These are phyloP conservation scores for Istiophorus platypterus DNA, from an alignment of 2,113 vertebrate genomes.

Conservation along the genomic window DNA sequence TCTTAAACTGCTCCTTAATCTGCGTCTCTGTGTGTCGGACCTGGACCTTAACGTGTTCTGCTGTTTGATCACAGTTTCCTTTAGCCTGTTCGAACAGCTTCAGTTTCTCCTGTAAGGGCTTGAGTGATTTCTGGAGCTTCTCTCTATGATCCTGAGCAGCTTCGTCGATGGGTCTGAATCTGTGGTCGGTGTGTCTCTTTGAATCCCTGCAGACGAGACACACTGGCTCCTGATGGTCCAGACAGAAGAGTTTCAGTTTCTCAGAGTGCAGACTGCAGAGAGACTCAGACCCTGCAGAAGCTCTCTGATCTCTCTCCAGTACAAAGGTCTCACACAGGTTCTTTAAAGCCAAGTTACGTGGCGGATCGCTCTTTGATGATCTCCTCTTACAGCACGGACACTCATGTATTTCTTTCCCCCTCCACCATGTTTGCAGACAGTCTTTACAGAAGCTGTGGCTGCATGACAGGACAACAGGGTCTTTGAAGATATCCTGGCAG, in stretches of 20 bases:
- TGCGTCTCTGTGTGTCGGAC: slow-evolving; percentile 30
- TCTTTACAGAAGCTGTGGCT: slow-evolving; percentile 62
- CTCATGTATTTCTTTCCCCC: rapidly evolving
- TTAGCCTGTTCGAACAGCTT: slow-evolving; percentile 9
- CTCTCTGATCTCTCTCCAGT: neutral
- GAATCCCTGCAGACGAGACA: slow-evolving; percentile 61
- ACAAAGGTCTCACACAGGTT: slow-evolving; percentile 52
- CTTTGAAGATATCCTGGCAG: slow-evolving; percentile 28
- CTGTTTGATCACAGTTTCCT: slow-evolving; percentile 25
- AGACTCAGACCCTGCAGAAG: neutral
- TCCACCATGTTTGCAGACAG: slow-evolving; percentile 57
- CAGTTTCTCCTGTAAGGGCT: slow-evolving; percentile 36
- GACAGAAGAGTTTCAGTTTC: slow-evolving; percentile 61
- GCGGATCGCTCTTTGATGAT: slow-evolving; percentile 29
- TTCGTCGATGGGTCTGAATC: slow-evolving; percentile 51
- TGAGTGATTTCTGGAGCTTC: slow-evolving; percentile 34
- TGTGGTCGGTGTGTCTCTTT: slow-evolving; percentile 33
- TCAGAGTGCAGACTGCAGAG: slow-evolving; percentile 51
- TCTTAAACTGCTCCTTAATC: slow-evolving; percentile 58
- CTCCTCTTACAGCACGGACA: slow-evolving; percentile 52
- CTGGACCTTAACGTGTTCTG: slow-evolving; percentile 44
- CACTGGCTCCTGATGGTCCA: slow-evolving; percentile 57
- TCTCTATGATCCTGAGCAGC: slow-evolving; percentile 40
- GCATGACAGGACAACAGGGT: slow-evolving; percentile 52
- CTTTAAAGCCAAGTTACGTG: slow-evolving; percentile 52